Conservation (phyloP, 2,113 vertebrate species). For the Hiodon tergisus region DNA sequence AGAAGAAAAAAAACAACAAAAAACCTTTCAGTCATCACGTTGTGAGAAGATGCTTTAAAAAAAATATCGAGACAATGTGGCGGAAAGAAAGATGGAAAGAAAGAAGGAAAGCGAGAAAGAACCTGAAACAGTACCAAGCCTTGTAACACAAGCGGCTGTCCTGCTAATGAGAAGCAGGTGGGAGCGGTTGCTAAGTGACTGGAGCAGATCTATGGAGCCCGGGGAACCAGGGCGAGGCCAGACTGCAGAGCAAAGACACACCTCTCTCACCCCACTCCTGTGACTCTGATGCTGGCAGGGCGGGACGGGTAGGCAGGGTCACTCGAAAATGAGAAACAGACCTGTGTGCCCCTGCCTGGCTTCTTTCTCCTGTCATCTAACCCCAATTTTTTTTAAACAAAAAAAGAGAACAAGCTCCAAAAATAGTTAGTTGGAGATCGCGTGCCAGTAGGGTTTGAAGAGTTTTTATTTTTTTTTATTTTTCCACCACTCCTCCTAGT, state of each 20-base stretch:
- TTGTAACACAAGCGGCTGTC: background rate
- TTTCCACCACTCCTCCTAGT: conserved; percentile 32
- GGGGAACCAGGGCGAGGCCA: background rate
- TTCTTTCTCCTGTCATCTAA: conserved; percentile 52
- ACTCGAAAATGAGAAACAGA: conserved; percentile 55
- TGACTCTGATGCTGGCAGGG: conserved; percentile 39
- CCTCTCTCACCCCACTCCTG: background rate
- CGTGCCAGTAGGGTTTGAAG: conserved; percentile 35
- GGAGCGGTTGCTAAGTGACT: conserved; percentile 21
- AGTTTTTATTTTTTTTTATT: conserved; percentile 33
- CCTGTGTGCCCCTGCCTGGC: conserved; percentile 36
- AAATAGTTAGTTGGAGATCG: conserved; percentile 44
- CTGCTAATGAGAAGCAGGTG: conserved; percentile 11
- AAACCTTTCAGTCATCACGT: background rate
- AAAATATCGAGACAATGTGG: background rate
- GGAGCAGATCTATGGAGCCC: background rate
- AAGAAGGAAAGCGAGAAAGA: background rate
- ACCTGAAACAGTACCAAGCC: background rate
- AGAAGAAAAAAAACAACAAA: background rate
- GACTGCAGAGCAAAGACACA: background rate
- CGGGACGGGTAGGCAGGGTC: conserved; percentile 41
- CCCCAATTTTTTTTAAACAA: conserved; percentile 28
- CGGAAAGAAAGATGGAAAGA: background rate
- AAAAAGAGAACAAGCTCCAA: conserved; percentile 45
- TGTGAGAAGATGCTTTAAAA: background rate